A percentile compares a stretch with the other conserved stretches of the same genome.
Evolutionary conservation across 2,113 vertebrate genomes (phyloP).

Genomic region (Dipodomys ordii): DNA sequence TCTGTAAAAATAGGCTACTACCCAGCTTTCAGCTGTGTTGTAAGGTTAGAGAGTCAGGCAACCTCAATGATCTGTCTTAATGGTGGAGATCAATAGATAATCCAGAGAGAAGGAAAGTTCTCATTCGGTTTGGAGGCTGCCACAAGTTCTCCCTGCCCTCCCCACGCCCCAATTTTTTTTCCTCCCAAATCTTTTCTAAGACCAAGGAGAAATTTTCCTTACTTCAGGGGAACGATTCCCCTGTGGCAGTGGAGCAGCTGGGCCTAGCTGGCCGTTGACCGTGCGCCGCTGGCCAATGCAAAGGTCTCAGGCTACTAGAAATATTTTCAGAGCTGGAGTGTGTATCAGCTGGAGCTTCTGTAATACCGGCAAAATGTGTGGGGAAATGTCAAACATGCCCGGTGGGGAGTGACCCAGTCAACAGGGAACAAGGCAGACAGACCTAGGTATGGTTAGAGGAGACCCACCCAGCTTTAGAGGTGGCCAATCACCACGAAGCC

Average conservation of each 20-base stretch:
- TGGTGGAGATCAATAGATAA: background rate
- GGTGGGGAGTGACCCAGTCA: background rate
- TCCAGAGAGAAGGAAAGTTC: background rate
- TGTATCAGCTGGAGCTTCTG: background rate
- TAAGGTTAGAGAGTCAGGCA: constrained; percentile 35
- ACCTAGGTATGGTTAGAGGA: background rate
- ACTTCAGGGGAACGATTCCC: background rate
- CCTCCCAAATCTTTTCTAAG: constrained; percentile 18
- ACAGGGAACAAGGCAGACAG: background rate
- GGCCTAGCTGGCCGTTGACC: background rate
- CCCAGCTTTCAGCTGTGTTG: background rate
- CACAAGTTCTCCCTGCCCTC: background rate
- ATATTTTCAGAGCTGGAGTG: background rate
- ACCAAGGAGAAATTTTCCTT: background rate
- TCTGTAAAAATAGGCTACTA: constrained; percentile 52
- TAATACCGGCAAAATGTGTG: background rate
- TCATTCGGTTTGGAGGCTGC: background rate
- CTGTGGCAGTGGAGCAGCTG: background rate
- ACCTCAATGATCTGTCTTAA: background rate
- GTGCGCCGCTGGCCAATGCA: background rate
- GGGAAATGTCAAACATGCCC: background rate
- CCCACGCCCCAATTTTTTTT: background rate
- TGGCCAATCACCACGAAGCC: background rate
- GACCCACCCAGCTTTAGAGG: background rate
- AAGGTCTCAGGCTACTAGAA: background rate